Evolutionary conservation across 2,888 invertebrate species (phyloP).

Genomic region (Drosophila mimica): DNA sequence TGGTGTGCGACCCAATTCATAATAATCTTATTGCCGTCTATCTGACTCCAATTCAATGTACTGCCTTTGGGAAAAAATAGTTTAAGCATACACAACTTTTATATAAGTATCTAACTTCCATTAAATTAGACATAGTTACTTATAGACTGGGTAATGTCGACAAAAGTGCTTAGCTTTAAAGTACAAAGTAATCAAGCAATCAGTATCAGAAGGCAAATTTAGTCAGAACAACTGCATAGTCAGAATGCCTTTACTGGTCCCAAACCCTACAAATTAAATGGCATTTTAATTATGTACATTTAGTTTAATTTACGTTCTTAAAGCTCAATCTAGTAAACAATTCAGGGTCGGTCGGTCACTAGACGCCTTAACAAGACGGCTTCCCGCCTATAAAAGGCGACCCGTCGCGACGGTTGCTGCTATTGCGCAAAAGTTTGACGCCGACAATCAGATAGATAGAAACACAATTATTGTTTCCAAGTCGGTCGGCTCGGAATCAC

Average conservation of each 20-base stretch:
- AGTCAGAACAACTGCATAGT: constrained; percentile 2
- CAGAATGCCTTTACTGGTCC: background rate
- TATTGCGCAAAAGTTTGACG: constrained; percentile 53
- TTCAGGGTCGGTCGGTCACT: constrained; percentile 57
- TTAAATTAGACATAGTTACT: background rate
- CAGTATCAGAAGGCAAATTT: background rate
- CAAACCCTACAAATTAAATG: constrained; percentile 24
- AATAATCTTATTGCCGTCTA: constrained; percentile 28
- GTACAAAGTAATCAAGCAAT: constrained; percentile 5
- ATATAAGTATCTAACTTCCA: background rate
- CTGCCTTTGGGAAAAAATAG: background rate
- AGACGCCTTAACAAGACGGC: constrained; percentile 53
- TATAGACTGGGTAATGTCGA: background rate
- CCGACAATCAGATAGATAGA: constrained; percentile 44
- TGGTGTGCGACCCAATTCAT: constrained; percentile 34
- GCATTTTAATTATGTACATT: constrained; percentile 48
- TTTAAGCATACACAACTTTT: background rate
- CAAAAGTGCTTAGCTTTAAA: constrained; percentile 14
- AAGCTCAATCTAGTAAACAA: constrained; percentile 34
- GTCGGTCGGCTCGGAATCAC: constrained; percentile 9
- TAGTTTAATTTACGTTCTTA: constrained; percentile 35
- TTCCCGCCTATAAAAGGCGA: constrained; percentile 61
- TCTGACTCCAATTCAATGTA: background rate
- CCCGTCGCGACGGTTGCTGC: constrained; percentile 29
- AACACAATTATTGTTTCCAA: constrained; percentile 38